Evolutionary conservation across 2,113 vertebrate species (phyloP), one percentile per base, ranked within the genome.

Genomic region (Zosterops borbonicus): DNA sequence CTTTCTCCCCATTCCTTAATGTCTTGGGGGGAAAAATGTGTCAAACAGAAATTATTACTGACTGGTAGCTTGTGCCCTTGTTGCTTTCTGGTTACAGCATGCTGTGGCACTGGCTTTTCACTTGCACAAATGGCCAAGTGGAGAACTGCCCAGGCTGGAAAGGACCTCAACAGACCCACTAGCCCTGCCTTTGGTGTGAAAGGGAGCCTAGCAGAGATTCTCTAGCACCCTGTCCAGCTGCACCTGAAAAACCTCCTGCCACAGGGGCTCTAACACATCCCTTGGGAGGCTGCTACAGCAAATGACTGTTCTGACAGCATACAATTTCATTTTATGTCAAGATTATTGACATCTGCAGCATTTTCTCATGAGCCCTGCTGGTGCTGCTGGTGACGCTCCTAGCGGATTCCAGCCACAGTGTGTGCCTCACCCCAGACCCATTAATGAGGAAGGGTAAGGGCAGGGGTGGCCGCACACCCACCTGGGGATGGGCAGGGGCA

Each of bases 351-450:
- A 84, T 31, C 41, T 11, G 44, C 68, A 75, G 52, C 39, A 44
- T 83, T 92, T 83, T 65, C 78, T 89, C 63, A 79, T 6, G 59
- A 90, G 58, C 44, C 39, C 50, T 93, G 44, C 19, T 50, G 73
- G 47, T 86, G 80, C 69, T 42, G n/a, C 76, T 87, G 46, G 52
- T 39, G 44, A 28, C n/a, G 68, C 14, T 35, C 29, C 50, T 33
- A 31, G 3, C 0, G 0, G 37, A 37, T 9, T 69, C 7, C 29
- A 62, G 59, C 41, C 47, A 35, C 15, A 69, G 22, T 15, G 11
- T 46, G 28, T 35, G 46, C 24, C 47, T 47, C 12, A 58, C 4
- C 6, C 47, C 1, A 1, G 37, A 42, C 12, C 20, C 0, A 0
- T 20, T 2, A 8, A 33, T 39, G 71, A 41, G 80, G 15, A 82